Percentiles rank a stretch among this genome's conserved stretches.
Conservation (phyloP, 2,888 invertebrate genomes). For the Pediacus dermestoides region DNA sequence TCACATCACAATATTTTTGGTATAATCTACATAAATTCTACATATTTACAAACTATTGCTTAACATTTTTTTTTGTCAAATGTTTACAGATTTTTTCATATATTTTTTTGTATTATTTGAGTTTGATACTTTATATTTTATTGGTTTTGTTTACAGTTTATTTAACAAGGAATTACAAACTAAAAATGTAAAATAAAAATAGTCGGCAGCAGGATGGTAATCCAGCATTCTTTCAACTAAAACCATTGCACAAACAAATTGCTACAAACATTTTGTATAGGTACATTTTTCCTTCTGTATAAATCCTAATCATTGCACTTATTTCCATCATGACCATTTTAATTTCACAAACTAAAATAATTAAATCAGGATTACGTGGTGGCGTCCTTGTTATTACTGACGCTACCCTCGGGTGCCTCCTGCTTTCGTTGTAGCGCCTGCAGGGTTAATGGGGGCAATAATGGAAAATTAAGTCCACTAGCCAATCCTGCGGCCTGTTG, state of each 20-base stretch:
- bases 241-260: constrained; percentile 11
- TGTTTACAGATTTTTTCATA: constrained; percentile 6
- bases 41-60: constrained; percentile 11
- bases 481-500: constrained; percentile 57
- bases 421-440: constrained; percentile 46
- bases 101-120: constrained; percentile 4
- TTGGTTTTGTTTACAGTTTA: no score
- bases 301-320: constrained; percentile 10
- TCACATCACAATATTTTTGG: constrained; percentile 44
- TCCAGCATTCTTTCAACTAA: constrained; percentile 1
- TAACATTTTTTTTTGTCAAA: not conserved
- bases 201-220: no score
- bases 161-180: no score
- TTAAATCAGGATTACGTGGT: constrained; percentile 1
- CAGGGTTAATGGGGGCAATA: constrained; percentile 51
- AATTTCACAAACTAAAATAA: no score
- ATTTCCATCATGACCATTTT: constrained; percentile 7
- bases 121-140: no score
- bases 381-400: constrained; percentile 2
- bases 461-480: constrained; percentile 51
- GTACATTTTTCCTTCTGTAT: constrained; percentile 8
- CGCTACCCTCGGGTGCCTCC: constrained; percentile 25
- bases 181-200: no score
- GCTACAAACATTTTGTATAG: constrained; percentile 6
- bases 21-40: constrained; percentile 17